These are phyloP conservation scores for Helogale parvula DNA, from an alignment of 2,113 vertebrate species.

Conservation along the genomic window DNA sequence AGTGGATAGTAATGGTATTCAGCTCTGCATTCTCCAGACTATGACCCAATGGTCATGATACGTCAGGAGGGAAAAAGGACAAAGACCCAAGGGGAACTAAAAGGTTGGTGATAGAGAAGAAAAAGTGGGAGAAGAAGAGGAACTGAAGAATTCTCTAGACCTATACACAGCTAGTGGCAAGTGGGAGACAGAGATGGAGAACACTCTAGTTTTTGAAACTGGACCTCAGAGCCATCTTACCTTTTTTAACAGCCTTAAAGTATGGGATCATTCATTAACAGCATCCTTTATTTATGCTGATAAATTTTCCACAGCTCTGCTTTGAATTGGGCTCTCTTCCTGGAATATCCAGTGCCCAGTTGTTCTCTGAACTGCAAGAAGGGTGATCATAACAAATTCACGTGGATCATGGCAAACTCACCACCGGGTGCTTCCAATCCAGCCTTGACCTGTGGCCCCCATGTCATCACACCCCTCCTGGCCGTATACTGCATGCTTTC, in stretches of 20 bases:
- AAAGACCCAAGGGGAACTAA: background rate
- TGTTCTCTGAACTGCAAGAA: conserved; percentile 5
- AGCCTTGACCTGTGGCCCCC: background rate
- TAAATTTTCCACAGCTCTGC: background rate
- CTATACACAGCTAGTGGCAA: background rate
- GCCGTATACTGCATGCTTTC: background rate
- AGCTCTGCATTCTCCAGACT: background rate
- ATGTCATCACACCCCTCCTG: background rate
- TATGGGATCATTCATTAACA: background rate
- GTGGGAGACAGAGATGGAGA: background rate
- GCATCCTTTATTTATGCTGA: background rate
- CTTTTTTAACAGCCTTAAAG: background rate
- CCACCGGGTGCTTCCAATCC: background rate
- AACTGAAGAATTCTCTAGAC: background rate
- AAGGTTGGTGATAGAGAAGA: background rate
- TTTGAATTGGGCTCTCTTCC: background rate
- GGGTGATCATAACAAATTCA: background rate
- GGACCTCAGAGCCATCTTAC: background rate
- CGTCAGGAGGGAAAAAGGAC: background rate
- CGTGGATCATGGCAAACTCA: background rate
- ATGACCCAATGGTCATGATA: background rate
- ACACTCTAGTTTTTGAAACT: background rate
- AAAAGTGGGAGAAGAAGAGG: background rate
- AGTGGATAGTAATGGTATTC: background rate
- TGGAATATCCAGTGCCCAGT: background rate